Evolutionary conservation across 2,888 invertebrate species (phyloP).

Genomic region (Noctua pronuba): DNA sequence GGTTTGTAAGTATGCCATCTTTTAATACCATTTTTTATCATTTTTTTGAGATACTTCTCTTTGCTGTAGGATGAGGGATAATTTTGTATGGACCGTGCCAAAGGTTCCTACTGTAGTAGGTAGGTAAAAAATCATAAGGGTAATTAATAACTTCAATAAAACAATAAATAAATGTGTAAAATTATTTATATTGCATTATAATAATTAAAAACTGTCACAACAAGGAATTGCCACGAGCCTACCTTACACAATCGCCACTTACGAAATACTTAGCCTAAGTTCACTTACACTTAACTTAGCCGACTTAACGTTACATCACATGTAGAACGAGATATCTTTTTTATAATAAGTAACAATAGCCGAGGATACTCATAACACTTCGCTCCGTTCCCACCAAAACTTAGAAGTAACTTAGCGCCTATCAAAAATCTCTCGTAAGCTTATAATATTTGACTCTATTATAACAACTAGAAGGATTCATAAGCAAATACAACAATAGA

Average conservation of each 20-base stretch:
- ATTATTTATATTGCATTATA: constrained; percentile 87
- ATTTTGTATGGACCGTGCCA: no score
- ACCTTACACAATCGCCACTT: constrained; percentile 82
- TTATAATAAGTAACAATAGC: constrained; percentile 84
- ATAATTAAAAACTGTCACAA: constrained; percentile 88
- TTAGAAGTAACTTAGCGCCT: constrained; percentile 64
- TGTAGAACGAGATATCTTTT: constrained; percentile 88
- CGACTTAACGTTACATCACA: constrained; percentile 90
- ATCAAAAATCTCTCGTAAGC: constrained; percentile 65
- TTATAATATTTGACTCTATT: constrained; percentile 62
- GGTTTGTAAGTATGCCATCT: no score
- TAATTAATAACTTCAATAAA: constrained; percentile 40
- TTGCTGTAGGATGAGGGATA: no score
- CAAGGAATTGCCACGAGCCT: constrained; percentile 86
- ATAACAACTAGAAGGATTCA: constrained; percentile 66
- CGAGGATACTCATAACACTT: constrained; percentile 75
- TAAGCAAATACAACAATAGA: constrained; percentile 62
- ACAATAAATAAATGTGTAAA: constrained; percentile 82
- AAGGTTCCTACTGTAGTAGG: not conserved
- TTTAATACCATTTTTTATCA: no score
- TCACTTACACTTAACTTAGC: constrained; percentile 79
- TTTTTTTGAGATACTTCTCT: no score
- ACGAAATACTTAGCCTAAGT: constrained; percentile 79
- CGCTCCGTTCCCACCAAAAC: constrained; percentile 78
- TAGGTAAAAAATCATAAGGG: not conserved